These are phyloP conservation scores for Sicus ferrugineus DNA, from an alignment of 2,888 invertebrate species.

Conservation along the genomic window DNA sequence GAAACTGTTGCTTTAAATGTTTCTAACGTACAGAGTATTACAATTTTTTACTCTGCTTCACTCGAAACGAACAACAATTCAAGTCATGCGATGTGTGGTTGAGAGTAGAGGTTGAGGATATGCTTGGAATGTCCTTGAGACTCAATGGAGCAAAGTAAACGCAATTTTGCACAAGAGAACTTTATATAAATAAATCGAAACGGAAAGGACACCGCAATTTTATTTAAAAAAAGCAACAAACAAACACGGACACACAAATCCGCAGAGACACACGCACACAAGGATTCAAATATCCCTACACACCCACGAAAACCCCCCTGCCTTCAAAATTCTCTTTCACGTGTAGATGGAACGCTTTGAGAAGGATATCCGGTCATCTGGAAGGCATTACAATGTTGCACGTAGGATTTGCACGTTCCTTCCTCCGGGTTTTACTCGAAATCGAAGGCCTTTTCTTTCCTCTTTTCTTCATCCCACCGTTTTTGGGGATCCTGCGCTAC, in stretches of 20 bases:
- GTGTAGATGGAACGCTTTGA: background rate
- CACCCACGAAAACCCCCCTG: background rate
- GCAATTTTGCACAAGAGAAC: background rate
- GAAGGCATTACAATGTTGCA: too few species aligned
- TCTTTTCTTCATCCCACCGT: too few species aligned
- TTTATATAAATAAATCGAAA: slow-evolving; percentile 13
- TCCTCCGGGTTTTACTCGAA: too few species aligned
- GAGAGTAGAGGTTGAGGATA: background rate
- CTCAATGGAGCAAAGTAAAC: background rate
- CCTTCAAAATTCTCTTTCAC: too few species aligned
- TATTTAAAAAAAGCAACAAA: background rate
- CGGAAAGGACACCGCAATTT: background rate
- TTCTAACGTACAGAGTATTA: too few species aligned
- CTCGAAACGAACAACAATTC: too few species aligned
- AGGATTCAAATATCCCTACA: background rate
- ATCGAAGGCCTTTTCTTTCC: background rate
- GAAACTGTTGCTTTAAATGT: too few species aligned
- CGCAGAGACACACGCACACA: background rate
- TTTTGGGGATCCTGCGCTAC: background rate
- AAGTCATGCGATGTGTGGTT: too few species aligned
- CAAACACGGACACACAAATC: background rate
- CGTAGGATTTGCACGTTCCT: too few species aligned
- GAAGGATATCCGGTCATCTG: too few species aligned
- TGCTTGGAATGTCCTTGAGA: slow-evolving; percentile 10
- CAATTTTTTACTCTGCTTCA: too few species aligned